Evolutionary conservation across 2,113 vertebrate species (phyloP).

Genomic region (Natator depressus): DNA sequence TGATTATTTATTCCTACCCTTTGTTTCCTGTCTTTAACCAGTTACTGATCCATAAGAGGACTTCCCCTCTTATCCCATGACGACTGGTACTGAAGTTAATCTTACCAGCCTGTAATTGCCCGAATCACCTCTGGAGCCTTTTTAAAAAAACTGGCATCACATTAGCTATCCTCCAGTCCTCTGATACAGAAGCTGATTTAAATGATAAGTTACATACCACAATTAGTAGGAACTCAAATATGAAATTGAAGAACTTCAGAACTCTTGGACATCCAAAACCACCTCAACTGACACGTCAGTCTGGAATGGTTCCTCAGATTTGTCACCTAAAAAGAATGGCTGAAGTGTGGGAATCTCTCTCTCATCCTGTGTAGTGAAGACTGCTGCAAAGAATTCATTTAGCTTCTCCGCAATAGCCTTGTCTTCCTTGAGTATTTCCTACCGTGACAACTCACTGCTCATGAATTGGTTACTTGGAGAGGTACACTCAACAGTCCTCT

Average conservation of each 20-base stretch:
- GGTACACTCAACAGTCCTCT: too few species aligned
- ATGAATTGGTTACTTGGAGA: too few species aligned
- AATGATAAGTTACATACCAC: neutral
- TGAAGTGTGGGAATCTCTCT: neutral
- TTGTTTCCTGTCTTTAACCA: neutral
- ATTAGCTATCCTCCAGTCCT: neutral
- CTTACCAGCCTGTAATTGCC: neutral
- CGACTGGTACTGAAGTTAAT: neutral
- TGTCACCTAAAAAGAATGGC: neutral
- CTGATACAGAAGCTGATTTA: neutral
- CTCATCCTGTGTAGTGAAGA: neutral
- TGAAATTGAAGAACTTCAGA: neutral
- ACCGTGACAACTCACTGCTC: too few species aligned
- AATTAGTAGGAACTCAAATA: neutral
- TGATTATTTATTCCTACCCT: neutral
- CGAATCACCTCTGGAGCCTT: neutral
- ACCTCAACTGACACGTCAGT: neutral
- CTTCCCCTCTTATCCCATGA: neutral
- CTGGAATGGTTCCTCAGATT: neutral
- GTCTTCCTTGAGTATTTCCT: too few species aligned
- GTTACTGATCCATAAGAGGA: neutral
- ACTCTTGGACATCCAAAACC: neutral
- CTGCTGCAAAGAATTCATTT: neutral
- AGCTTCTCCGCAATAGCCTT: neutral
- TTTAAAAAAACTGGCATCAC: neutral